Evolutionary conservation across 64 coral and sea anemone species (phyloP).

Genomic region (Anthopleura sola): DNA sequence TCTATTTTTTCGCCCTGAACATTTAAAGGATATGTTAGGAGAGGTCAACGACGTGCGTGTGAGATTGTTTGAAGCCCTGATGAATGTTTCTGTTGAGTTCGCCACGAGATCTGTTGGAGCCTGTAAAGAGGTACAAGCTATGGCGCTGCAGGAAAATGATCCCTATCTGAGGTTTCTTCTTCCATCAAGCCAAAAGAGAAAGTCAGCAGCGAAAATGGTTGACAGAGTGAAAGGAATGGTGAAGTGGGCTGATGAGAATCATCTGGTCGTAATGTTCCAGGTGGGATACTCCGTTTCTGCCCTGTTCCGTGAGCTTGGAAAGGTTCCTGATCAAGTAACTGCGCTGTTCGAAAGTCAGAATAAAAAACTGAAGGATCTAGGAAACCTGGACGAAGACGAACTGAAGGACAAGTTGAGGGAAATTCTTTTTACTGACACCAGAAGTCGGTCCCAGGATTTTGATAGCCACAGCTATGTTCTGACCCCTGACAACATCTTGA

Average conservation of each 20-base stretch:
- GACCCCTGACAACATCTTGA: constrained; percentile 96
- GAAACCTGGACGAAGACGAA: constrained; percentile 48
- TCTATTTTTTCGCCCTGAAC: constrained; percentile 52
- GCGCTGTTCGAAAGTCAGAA: constrained; percentile 73
- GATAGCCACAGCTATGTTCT: constrained; percentile 58
- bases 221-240: constrained; percentile 68
- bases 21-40: constrained; percentile 50
- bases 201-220: constrained; percentile 36
- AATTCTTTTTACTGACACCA: constrained; percentile 36
- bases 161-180: background rate
- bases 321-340: constrained; percentile 59
- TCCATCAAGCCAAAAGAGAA: background rate
- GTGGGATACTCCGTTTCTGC: constrained; percentile 66
- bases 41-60: constrained; percentile 34
- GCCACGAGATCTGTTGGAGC: constrained; percentile 62
- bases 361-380: constrained; percentile 39
- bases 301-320: constrained; percentile 43
- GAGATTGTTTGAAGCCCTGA: constrained; percentile 72
- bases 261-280: constrained; percentile 73
- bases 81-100: constrained; percentile 71
- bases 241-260: constrained; percentile 62
- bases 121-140: constrained; percentile 51
- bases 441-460: background rate
- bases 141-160: constrained; percentile 33
- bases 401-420: constrained; percentile 61